Percentiles rank a stretch among this genome's conserved stretches.
Conservation (phyloP, 2,888 invertebrate genomes). For the Mayetiola destructor region DNA sequence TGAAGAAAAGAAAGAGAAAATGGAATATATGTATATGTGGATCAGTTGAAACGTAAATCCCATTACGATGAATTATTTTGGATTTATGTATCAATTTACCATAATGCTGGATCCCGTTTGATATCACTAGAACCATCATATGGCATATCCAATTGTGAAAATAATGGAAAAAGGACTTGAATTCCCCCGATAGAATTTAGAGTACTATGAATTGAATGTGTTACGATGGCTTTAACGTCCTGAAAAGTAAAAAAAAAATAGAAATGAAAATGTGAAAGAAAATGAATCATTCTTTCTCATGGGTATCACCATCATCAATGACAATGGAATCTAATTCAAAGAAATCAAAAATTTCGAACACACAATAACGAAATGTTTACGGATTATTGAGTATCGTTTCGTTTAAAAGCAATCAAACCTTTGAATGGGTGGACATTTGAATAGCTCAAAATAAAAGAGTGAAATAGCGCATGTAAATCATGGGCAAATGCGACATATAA, state of each 20-base stretch:
- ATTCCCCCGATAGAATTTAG: constrained; percentile 98
- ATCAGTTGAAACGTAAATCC: constrained; percentile 9
- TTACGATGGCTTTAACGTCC: constrained; percentile 98
- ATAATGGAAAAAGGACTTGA: constrained; percentile 92
- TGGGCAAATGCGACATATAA: too few relatives aligned
- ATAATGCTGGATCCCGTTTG: constrained; percentile 75
- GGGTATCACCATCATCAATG: neutral
- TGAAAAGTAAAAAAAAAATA: constrained; percentile 35
- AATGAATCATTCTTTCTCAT: neutral
- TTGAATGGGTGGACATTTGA: too few relatives aligned
- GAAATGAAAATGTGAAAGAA: constrained; percentile 16
- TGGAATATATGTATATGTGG: neutral
- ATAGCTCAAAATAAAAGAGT: too few relatives aligned
- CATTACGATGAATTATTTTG: constrained; percentile 7
- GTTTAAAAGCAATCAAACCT: too few relatives aligned
- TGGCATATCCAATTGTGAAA: constrained; percentile 91
- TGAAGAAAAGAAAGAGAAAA: neutral
- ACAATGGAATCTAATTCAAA: neutral
- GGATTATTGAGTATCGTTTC: too few relatives aligned
- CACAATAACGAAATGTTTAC: too few relatives aligned
- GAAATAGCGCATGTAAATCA: too few relatives aligned
- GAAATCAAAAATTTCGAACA: too few relatives aligned
- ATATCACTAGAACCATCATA: constrained; percentile 71
- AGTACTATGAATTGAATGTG: constrained; percentile 97
- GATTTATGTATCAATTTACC: constrained; percentile 43